A percentile compares a stretch with the other conserved stretches of the same genome.
Conservation (phyloP, 2,113 vertebrate genomes). For the Tachuris rubrigastra region DNA sequence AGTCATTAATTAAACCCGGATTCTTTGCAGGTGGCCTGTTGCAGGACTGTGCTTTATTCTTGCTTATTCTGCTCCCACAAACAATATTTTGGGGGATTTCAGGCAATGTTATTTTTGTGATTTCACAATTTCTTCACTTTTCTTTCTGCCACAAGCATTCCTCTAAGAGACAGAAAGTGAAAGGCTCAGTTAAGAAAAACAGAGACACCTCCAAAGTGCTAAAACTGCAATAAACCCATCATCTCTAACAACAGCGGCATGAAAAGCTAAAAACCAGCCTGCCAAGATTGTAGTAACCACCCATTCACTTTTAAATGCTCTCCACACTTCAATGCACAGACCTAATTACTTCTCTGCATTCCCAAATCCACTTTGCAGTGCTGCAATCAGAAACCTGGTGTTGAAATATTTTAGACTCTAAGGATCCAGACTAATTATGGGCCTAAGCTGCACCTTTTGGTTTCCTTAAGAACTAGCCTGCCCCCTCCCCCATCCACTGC, state of each 20-base stretch:
- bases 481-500: not conserved
- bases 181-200: conserved; percentile 78
- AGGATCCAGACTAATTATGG: conserved; percentile 98
- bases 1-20: conserved; percentile 74
- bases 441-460: conserved; percentile 91
- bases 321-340: conserved; percentile 95
- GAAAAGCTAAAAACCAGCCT: conserved; percentile 90
- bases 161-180: conserved; percentile 71
- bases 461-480: conserved; percentile 35
- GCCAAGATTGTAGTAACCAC: conserved; percentile 91
- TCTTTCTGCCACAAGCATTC: conserved; percentile 61
- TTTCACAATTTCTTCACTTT: conserved; percentile 59
- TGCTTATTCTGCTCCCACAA: conserved; percentile 58
- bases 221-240: conserved; percentile 99
- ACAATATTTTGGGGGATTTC: conserved; percentile 56
- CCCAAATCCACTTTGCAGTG: conserved; percentile 88
- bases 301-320: conserved; percentile 99
- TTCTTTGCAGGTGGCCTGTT: conserved; percentile 71
- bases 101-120: conserved; percentile 49
- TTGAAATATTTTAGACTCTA: conserved; percentile 94
- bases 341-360: conserved; percentile 95
- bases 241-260: conserved; percentile 92
- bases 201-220: conserved; percentile 89
- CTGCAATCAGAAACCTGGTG: conserved; percentile 92
- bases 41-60: conserved; percentile 38